Percentiles rank a stretch among this genome's conserved stretches.
phyloP scores from a whole-genome alignment of 2,797 vertebrate genomes.

The Netta rufina region DNA sequence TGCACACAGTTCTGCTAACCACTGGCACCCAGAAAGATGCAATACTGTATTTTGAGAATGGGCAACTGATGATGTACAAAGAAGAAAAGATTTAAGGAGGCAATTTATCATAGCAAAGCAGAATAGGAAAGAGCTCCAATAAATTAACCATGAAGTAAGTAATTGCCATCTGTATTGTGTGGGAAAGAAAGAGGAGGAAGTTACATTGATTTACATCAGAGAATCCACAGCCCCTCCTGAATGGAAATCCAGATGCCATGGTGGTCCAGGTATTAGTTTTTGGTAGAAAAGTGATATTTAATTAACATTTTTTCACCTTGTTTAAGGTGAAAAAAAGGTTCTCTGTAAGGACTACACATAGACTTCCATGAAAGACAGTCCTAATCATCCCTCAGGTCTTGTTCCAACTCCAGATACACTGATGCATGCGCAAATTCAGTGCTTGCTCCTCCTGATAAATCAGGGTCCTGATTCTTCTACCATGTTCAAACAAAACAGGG shows the following conservation, averaged over 20 bases:
- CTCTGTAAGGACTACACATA: accelerated
- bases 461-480: not conserved
- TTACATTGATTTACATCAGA: not conserved
- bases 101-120: not conserved
- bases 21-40: not conserved
- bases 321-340: no score
- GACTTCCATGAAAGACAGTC: not conserved
- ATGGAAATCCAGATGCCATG: not conserved
- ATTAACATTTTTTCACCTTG: not conserved
- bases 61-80: not conserved
- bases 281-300: not conserved
- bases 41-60: not conserved
- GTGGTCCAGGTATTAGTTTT: not conserved
- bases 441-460: accelerated
- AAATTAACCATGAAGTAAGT: not conserved
- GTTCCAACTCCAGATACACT: not conserved
- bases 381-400: not conserved
- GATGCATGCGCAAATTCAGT: not conserved
- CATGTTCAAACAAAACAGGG: not conserved
- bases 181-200: not conserved
- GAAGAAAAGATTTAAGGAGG: not conserved
- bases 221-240: not conserved
- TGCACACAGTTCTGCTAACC: not conserved
- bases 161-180: not conserved
- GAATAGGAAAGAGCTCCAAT: not conserved